Percentiles rank a stretch among this genome's conserved stretches.
Evolutionary conservation across 2,113 vertebrate species (phyloP).

Genomic region (Cathartes aura): DNA sequence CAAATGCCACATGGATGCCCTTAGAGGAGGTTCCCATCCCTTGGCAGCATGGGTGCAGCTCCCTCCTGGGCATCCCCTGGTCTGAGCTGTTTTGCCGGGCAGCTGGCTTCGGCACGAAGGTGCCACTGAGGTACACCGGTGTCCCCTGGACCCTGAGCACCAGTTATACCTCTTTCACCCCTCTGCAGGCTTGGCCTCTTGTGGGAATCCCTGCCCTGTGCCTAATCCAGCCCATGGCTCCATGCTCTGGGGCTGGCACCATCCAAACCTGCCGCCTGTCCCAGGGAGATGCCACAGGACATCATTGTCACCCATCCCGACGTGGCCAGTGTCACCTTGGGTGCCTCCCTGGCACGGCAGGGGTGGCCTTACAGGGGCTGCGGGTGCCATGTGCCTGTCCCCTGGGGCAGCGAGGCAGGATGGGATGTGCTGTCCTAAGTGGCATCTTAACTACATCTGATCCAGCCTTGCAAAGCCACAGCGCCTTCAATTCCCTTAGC

Average conservation of each 20-base stretch:
- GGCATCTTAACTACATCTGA: conserved; percentile 66
- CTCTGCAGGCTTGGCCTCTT: background rate
- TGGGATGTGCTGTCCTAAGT: conserved; percentile 48
- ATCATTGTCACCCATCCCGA: background rate
- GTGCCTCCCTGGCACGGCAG: background rate
- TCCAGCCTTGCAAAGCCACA: conserved; percentile 67
- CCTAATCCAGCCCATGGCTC: background rate
- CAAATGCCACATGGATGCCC: background rate
- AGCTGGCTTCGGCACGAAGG: background rate
- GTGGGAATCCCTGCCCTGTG: background rate
- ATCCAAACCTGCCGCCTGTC: background rate
- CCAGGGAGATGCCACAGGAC: background rate
- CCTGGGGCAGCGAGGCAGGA: background rate
- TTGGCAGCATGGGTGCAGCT: background rate
- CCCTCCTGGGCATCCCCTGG: background rate
- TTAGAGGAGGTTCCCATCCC: background rate
- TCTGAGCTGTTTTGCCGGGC: background rate
- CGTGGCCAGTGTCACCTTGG: background rate
- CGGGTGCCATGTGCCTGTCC: background rate
- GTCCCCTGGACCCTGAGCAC: background rate
- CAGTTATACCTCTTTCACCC: background rate
- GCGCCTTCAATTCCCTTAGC: conserved; percentile 68
- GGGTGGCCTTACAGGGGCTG: background rate
- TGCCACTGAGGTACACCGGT: background rate
- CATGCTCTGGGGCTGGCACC: background rate